A percentile compares a stretch with the other conserved stretches of the same genome.
phyloP scores from a whole-genome alignment of 2,113 vertebrate species.

The Mesocricetus auratus region DNA sequence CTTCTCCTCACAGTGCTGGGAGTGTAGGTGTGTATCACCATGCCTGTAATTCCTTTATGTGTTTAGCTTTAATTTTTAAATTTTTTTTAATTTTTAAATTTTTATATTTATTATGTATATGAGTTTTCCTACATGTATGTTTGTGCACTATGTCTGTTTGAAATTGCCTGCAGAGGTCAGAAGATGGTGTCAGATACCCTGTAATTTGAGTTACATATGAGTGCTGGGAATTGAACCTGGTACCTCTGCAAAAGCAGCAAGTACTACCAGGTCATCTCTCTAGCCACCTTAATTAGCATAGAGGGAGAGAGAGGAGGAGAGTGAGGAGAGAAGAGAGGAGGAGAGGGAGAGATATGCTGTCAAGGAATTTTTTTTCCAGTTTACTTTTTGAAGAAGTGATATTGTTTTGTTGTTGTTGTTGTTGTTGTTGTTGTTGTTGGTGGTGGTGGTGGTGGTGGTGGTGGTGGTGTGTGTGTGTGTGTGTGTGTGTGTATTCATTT shows the following conservation, averaged over 20 bases:
- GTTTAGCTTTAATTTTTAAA: background rate
- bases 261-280: background rate
- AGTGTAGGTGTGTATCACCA: background rate
- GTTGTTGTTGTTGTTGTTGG: too few relatives aligned
- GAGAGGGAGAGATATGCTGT: background rate
- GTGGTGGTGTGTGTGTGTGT: background rate
- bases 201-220: background rate
- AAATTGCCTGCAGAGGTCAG: background rate
- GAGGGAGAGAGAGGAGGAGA: background rate
- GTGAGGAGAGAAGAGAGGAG: too few relatives aligned
- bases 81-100: background rate
- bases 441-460: too few relatives aligned
- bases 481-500: background rate
- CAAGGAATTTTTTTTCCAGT: constrained; percentile 20
- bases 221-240: background rate
- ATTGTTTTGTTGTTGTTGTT: too few relatives aligned
- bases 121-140: background rate
- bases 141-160: background rate
- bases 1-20: background rate
- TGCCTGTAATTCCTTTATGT: background rate
- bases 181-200: background rate
- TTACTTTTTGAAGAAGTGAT: background rate
- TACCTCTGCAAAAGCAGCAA: background rate
- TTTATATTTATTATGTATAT: background rate
- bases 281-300: background rate